Conservation (phyloP, 2,888 invertebrate genomes). For the Megamerina dolium region DNA sequence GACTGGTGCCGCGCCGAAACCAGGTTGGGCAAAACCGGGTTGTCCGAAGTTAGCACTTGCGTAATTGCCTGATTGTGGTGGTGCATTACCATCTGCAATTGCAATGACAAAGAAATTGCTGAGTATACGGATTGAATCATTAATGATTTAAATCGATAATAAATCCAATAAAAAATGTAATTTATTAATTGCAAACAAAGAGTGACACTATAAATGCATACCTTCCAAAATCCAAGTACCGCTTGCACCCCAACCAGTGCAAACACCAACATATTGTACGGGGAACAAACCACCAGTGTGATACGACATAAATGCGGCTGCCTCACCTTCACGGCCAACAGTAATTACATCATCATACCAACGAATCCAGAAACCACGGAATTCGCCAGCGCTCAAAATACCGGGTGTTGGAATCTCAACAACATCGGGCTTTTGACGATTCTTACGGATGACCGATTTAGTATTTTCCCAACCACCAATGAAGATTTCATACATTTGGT, state of each 20-base stretch:
- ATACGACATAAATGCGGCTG: slow-evolving; percentile 67
- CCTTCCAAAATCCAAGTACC: slow-evolving; percentile 80
- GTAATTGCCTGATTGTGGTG: too few relatives aligned
- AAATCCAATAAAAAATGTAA: too few relatives aligned
- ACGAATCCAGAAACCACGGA: slow-evolving; percentile 78
- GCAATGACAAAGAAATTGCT: too few relatives aligned
- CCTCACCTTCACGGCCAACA: slow-evolving; percentile 68
- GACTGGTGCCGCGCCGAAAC: slow-evolving; percentile 31
- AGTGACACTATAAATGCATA: slow-evolving; percentile 36
- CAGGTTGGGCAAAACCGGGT: slow-evolving; percentile 11
- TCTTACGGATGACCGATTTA: slow-evolving; percentile 76
- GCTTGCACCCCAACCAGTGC: slow-evolving; percentile 80
- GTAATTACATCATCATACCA: slow-evolving; percentile 66
- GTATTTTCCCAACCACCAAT: slow-evolving; percentile 84
- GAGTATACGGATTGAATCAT: too few relatives aligned
- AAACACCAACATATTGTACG: slow-evolving; percentile 70
- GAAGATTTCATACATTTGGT: slow-evolving; percentile 81
- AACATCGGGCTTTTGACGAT: slow-evolving; percentile 69
- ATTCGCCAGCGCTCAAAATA: slow-evolving; percentile 67
- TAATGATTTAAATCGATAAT: too few relatives aligned
- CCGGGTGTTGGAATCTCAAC: slow-evolving; percentile 65
- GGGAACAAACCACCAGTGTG: slow-evolving; percentile 65
- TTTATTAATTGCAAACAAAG: too few relatives aligned
- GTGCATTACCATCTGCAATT: too few relatives aligned
- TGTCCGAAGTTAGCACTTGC: background rate